phyloP scores from a whole-genome alignment of 2,888 invertebrate species.

The Sabatieria punctata region DNA sequence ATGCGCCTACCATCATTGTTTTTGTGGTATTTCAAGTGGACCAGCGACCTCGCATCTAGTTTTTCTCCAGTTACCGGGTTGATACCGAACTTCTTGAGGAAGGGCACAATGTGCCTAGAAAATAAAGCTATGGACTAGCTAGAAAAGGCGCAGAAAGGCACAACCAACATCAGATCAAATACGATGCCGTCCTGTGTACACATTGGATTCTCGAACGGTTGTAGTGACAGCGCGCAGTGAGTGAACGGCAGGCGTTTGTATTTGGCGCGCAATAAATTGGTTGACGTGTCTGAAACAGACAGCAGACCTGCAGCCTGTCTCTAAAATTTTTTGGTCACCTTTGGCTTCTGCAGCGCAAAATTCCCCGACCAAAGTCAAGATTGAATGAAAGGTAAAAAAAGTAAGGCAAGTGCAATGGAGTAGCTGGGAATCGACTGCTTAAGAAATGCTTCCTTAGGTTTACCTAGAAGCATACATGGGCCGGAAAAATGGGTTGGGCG shows the following conservation, averaged over 20 bases:
- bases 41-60: slow-evolving; percentile 58
- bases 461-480: too few relatives aligned
- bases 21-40: slow-evolving; percentile 69
- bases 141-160: not conserved
- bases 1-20: slow-evolving; percentile 48
- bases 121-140: slow-evolving; percentile 10
- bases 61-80: slow-evolving; percentile 86
- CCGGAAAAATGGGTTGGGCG: too few relatives aligned
- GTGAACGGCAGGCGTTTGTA: slow-evolving; percentile 72
- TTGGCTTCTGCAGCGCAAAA: too few relatives aligned
- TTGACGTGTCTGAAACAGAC: too few relatives aligned
- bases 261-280: slow-evolving; percentile 40
- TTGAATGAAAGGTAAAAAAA: too few relatives aligned
- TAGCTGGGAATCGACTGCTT: too few relatives aligned
- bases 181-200: slow-evolving; percentile 76
- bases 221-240: slow-evolving; percentile 53
- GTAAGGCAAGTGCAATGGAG: too few relatives aligned
- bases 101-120: slow-evolving; percentile 54
- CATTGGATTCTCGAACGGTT: slow-evolving; percentile 78
- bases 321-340: too few relatives aligned
- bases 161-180: slow-evolving; percentile 56
- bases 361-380: too few relatives aligned
- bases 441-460: too few relatives aligned
- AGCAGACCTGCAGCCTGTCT: too few relatives aligned
- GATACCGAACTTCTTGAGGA: slow-evolving; percentile 69